phyloP scores from a whole-genome alignment of 2,888 invertebrate species.

The Erebia epiphron region DNA sequence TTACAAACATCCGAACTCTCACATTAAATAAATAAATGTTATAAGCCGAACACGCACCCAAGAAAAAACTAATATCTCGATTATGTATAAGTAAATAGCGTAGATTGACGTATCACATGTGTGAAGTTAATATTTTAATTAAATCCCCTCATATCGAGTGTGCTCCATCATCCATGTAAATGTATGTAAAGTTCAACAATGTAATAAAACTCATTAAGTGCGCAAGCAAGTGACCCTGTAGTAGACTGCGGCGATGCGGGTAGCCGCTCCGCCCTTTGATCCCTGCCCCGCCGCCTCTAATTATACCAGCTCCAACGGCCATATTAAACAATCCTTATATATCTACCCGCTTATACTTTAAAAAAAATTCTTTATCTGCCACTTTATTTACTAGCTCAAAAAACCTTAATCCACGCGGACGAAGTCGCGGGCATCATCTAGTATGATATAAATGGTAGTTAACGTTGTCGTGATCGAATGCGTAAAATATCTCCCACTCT shows the following conservation, averaged over 20 bases:
- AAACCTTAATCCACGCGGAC: no score
- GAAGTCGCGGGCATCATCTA: no score
- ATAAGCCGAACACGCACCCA: no score
- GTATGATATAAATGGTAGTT: no score
- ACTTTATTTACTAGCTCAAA: no score
- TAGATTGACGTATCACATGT: not conserved
- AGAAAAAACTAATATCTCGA: no score
- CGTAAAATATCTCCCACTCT: no score
- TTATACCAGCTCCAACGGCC: constrained; percentile 21
- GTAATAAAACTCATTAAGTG: constrained; percentile 37
- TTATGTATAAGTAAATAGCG: no score
- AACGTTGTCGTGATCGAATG: no score
- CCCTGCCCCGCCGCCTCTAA: constrained; percentile 33
- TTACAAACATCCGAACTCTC: no score
- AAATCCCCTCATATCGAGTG: not conserved
- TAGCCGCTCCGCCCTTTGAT: constrained; percentile 34
- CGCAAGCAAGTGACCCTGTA: constrained; percentile 30
- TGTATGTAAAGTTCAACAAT: constrained; percentile 24
- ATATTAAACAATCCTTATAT: not conserved
- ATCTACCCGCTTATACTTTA: not conserved
- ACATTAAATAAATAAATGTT: no score
- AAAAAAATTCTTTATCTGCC: no score
- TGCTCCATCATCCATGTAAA: constrained; percentile 1
- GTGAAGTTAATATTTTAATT: not conserved
- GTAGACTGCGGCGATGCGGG: constrained; percentile 32